phyloP scores from a whole-genome alignment of 2,113 vertebrate genomes.

The Paramisgurnus dabryanus region DNA sequence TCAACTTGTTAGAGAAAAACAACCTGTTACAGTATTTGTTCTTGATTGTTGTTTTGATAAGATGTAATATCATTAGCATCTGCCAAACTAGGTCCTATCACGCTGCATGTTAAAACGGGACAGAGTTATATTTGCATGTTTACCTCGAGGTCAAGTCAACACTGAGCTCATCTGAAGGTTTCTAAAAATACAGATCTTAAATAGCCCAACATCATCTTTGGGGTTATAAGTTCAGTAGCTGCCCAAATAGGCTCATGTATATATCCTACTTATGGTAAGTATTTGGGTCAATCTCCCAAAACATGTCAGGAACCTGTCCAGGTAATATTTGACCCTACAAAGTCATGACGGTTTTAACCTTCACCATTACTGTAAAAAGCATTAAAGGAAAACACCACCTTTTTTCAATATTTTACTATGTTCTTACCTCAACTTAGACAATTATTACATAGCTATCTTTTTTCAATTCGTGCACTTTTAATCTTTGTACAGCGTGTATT shows the following conservation, averaged over 20 bases:
- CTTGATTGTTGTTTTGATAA: not conserved
- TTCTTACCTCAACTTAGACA: too few species aligned
- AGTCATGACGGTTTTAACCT: too few species aligned
- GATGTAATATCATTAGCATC: conserved; percentile 1
- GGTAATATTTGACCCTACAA: not conserved
- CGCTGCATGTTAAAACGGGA: conserved; percentile 11
- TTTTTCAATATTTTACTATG: too few species aligned
- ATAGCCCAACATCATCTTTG: conserved; percentile 16
- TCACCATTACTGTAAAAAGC: too few species aligned
- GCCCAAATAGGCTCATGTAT: conserved; percentile 2
- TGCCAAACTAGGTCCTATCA: conserved; percentile 31
- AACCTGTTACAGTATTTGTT: not conserved
- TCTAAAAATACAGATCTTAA: conserved; percentile 42
- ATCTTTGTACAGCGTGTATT: too few species aligned
- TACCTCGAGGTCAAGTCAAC: conserved; percentile 27
- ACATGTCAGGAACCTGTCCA: not conserved
- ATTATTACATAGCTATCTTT: too few species aligned
- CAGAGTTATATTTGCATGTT: conserved; percentile 36
- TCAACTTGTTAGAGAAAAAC: not conserved
- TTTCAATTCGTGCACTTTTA: too few species aligned
- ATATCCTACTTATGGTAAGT: not conserved
- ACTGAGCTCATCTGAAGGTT: conserved; percentile 33
- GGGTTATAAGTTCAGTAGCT: conserved; percentile 29
- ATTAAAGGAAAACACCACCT: too few species aligned
- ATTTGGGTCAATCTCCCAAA: not conserved